Evolutionary conservation across 2,113 vertebrate genomes (phyloP).

Genomic region (Lepisosteus oculatus): DNA sequence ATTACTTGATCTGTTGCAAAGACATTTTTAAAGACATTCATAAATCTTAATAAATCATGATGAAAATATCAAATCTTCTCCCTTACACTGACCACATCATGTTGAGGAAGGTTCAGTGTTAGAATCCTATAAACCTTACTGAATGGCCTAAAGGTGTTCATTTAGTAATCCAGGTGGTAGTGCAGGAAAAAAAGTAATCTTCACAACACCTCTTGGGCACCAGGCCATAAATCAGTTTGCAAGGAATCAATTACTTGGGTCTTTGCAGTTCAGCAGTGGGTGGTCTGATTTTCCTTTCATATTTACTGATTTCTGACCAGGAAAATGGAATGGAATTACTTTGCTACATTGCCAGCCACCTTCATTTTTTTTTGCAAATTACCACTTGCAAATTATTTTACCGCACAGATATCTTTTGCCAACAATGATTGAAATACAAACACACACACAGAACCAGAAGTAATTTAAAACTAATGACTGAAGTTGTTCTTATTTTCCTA

Average conservation of each 20-base stretch:
- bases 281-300: slow-evolving; percentile 12
- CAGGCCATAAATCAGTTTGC: slow-evolving; percentile 12
- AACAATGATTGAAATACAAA: no score
- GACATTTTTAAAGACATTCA: neutral
- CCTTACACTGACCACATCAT: neutral
- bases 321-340: neutral
- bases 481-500: no score
- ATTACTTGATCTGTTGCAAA: neutral
- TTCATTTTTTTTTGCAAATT: no score
- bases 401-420: no score
- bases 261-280: slow-evolving; percentile 1
- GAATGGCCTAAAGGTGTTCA: slow-evolving; percentile 37
- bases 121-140: slow-evolving; percentile 45
- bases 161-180: slow-evolving; percentile 29
- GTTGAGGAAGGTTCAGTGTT: slow-evolving; percentile 31
- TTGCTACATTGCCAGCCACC: no score
- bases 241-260: slow-evolving; percentile 13
- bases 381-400: no score
- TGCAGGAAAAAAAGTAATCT: neutral
- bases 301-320: slow-evolving; percentile 9
- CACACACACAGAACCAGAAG: no score
- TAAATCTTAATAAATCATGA: neutral
- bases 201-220: neutral
- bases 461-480: no score
- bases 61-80: neutral